Percentiles rank a stretch among this genome's conserved stretches.
Conservation (phyloP, 2,797 vertebrate species). For the Spheniscus humboldti region DNA sequence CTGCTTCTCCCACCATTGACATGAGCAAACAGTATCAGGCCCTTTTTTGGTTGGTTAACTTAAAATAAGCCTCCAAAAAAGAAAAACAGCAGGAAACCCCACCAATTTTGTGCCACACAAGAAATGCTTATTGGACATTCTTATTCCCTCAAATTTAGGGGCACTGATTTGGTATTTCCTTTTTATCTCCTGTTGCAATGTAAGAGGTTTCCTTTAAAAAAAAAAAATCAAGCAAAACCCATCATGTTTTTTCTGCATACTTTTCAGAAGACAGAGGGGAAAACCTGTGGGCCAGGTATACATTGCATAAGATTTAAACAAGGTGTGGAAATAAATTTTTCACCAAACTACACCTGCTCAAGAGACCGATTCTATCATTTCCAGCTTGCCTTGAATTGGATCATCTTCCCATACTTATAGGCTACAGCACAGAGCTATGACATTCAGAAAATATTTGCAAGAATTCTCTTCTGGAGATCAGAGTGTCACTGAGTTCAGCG, state of each 20-base stretch:
- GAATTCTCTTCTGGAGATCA: neutral
- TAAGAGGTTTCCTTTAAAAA: neutral
- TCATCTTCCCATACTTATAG: neutral
- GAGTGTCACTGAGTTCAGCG: neutral
- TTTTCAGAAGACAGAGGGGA: neutral
- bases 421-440: neutral
- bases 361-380: neutral
- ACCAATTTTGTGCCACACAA: neutral
- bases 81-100: neutral
- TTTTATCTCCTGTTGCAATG: neutral
- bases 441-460: neutral
- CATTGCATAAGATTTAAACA: neutral
- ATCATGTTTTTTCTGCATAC: neutral
- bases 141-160: neutral
- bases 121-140: neutral
- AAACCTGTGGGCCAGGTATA: neutral
- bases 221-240: neutral
- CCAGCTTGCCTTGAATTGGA: neutral
- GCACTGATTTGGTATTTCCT: neutral
- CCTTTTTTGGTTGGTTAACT: neutral
- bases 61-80: neutral
- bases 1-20: neutral
- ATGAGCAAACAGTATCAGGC: neutral
- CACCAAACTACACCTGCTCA: neutral
- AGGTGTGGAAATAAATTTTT: neutral